Evolutionary conservation across 2,888 invertebrate genomes (phyloP).

Genomic region (Myathropa florea): DNA sequence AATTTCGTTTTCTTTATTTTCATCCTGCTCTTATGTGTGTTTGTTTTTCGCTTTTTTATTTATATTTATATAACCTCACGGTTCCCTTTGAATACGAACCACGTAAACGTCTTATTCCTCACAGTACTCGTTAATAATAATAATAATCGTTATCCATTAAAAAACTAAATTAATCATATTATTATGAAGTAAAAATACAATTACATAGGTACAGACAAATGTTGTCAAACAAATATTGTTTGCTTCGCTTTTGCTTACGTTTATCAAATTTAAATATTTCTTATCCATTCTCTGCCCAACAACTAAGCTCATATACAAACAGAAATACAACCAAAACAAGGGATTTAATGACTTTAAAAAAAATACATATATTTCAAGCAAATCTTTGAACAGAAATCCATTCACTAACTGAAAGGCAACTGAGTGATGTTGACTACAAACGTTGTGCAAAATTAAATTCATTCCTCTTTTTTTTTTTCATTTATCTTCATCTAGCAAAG

Average conservation of each 20-base stretch:
- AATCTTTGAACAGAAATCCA: neutral
- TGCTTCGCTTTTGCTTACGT: slow-evolving; percentile 15
- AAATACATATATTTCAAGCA: neutral
- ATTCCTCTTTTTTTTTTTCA: neutral
- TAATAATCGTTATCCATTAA: slow-evolving; percentile 58
- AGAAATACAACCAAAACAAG: neutral
- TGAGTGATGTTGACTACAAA: neutral
- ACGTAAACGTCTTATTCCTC: slow-evolving; percentile 26
- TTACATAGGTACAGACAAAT: slow-evolving; percentile 54
- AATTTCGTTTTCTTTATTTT: slow-evolving; percentile 42
- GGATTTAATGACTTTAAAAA: neutral
- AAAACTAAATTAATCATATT: slow-evolving; percentile 54
- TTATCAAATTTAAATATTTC: neutral
- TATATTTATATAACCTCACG: neutral
- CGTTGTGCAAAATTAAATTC: slow-evolving; percentile 8
- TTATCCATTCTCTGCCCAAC: neutral
- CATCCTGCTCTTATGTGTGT: slow-evolving; percentile 20
- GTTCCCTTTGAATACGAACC: slow-evolving; percentile 41
- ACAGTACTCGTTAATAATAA: slow-evolving; percentile 25
- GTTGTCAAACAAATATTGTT: slow-evolving; percentile 57
- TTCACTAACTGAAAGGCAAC: slow-evolving; percentile 13
- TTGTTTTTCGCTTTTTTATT: slow-evolving; percentile 1
- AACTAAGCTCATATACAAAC: neutral
- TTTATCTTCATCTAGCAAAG: neutral
- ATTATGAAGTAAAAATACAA: slow-evolving; percentile 51